Base-by-base conservation (phyloP, 1,140 invertebrate species). In the Tetranychus cinnabarinus region DNA sequence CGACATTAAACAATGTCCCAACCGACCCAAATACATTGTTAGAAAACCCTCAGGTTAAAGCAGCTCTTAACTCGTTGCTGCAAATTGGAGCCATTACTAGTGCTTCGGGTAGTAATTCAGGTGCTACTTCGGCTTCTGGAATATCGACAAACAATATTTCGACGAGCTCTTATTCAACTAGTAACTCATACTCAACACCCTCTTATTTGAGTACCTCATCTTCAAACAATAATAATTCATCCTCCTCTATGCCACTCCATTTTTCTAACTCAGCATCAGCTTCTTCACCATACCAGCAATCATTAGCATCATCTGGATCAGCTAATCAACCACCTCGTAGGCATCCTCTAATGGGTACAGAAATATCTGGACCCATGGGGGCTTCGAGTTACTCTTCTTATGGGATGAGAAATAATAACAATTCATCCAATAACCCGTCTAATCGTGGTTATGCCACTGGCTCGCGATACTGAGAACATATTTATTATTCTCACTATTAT, bases 1-100 rank as follows among this genome's bases (percentile, higher is more conserved):
- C 39, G 10, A 42, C 39, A 6, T 42, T 42, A 42, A 5, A 42
- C 39, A 23, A 23, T 23, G 23, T 23, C 35, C 10, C 39, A 6
- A 42, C 39, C 10, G 39, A 42, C 10, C 39, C 39, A 42, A 42
- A 42, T 42, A 48, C 7, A 50, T 50, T 62, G 15, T 37, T 62
- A 58, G 61, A 62, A 15, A 62, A 62, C 47, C 61, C 61, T 15
- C 61, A 62, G 33, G 42, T 62, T n/a, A 56, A 62, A 42, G 61
- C 61, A n/a, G 61, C 61, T 36, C 56, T 62, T 23, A 47, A n/a
- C 31, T 62, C 61, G 1, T 42, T 62, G 5, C 13, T 61, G 15
- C 60, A 61, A 56, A 31, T 61, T n/a, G 60, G 60, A 15, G 60
- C 60, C 34, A 52, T 61, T 37, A 5, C 33, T 36, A 56, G 33